phyloP scores from a whole-genome alignment of 2,797 vertebrate species.

The Dryobates pubescens region DNA sequence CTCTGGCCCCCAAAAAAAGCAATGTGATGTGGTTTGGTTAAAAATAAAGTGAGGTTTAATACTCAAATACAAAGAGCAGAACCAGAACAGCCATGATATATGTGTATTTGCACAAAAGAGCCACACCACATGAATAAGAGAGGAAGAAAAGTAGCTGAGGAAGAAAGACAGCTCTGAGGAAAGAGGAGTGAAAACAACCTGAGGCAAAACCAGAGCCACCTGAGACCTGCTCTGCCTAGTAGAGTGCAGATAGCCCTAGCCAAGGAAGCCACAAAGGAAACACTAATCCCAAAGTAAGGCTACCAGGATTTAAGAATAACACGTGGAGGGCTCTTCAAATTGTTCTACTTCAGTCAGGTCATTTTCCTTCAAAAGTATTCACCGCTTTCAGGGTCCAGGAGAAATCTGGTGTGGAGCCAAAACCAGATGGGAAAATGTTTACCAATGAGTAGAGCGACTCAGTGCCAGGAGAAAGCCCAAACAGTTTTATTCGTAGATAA shows the following conservation, averaged over 20 bases:
- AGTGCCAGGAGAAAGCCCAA: not conserved
- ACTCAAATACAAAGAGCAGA: not conserved
- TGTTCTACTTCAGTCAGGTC: not conserved
- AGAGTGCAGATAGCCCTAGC: not conserved
- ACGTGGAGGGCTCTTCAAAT: not conserved
- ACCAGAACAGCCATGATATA: not conserved
- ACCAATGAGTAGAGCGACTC: not conserved
- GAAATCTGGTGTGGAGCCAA: not conserved
- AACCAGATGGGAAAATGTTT: not conserved
- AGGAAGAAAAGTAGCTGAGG: not conserved
- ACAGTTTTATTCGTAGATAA: not conserved
- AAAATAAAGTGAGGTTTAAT: slow-evolving; percentile 13
- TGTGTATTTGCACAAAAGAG: not conserved
- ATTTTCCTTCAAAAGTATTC: not conserved
- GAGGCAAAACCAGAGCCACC: not conserved
- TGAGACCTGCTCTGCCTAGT: not conserved
- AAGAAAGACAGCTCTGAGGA: not conserved
- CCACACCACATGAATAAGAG: not conserved
- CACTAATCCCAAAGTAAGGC: not conserved
- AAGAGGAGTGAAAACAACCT: not conserved
- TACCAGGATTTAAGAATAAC: not conserved
- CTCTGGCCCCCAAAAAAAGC: not conserved
- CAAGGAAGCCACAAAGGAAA: not conserved
- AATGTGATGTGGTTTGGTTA: not conserved
- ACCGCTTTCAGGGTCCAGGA: not conserved